Base-by-base conservation (phyloP, 2,888 invertebrate genomes). In the Drosophila mimetica region DNA sequence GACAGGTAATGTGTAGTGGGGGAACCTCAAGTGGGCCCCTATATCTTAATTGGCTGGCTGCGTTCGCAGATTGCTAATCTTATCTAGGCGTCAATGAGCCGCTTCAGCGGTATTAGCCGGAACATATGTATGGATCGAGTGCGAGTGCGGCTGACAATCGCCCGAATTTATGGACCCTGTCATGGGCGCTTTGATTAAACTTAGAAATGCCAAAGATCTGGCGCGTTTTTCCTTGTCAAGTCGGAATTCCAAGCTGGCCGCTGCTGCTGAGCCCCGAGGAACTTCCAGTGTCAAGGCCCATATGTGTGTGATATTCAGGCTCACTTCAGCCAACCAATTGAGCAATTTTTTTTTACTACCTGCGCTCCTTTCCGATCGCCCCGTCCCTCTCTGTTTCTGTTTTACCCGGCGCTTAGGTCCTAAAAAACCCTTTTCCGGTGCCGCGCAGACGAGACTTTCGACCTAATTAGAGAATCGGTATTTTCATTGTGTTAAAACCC, bases 401-500 rank as follows among this genome's bases (percentile, higher is more conserved):
- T 46, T 59, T 71, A 73, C 64, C 86, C 87, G 88, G 80, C 89
- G 80, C 86, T 75, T 75, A 85, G 80, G 75, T 79, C 76, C 65
- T 86, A 74, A 83, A 83, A 87, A 88, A 88, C 79, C 86, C 86
- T 85, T 89, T 88, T 88, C 85, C 81, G 79, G 78, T 84, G 70
- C 61, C 44, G 11, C 9, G 46, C 61, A 61, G 22, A 61, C 61
- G 52, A 71, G 60, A 70, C 53, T 66, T 73, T 72, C 78, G 76
- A 75, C 84, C 87, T 87, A 87, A 88, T 87, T 88, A 83, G 76
- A 80, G 76, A 60, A 50, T 73, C 75, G 81, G 85, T 83, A 87
- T 84, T 89, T 89, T 89, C 82, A 77, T 86, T 84, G 76, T 84
- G 84, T 54, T 74, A 90, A 90, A 89, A 87, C 86, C 86, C 89